Base-by-base conservation (phyloP, 2,113 vertebrate species). In the Periophthalmus modestus region DNA sequence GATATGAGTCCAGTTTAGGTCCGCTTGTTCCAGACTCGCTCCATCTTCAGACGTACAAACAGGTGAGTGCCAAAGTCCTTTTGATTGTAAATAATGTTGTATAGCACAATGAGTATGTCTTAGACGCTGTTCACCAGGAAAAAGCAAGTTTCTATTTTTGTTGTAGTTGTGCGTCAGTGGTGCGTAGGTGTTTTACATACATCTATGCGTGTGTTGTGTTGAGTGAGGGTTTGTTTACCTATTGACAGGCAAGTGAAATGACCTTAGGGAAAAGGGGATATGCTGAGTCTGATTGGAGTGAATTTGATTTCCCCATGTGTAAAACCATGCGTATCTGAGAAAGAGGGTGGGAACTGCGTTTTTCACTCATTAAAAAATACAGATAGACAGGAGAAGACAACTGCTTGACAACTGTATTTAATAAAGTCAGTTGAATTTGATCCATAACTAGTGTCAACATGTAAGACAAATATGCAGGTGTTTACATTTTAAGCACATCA, bases 401-500 rank as follows among this genome's bases (percentile, higher is more conserved):
- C 77, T 6, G n/a, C 52, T 55, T 21, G 57, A 59, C 57, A 59
- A 59, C 23, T 28, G 14, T 15, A 14, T 28, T 28, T 24, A 4
- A 59, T 13, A 59, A 15, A 59, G 13, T 23, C 7, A 59, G 57
- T 15, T 58, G 21, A 13, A 15, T 15, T 28, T 59, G 57, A 59
- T 6, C 12, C 19, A 59, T 3, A 19, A 86, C 62, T 68, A 80
- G 87, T 77, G 67, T 85, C 11, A 75, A 83, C 89, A 92, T 82
- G 89, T 91, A 76, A 59, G 82, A 68, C 66, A 73, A 77, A 80
- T 87, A 85, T 83, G 89, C 84, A 84, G 72, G 72, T 83, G 77
- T 92, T 91, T 83, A 69, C 79, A 74, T 91, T 88, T 91, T 88
- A 88, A 87, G 85, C 85, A 86, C 74, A 19, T 4, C 4, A 43